Percentiles rank a stretch among this genome's conserved stretches.
Conservation (phyloP, 2,113 vertebrate species). For the Scytalopus superciliaris region DNA sequence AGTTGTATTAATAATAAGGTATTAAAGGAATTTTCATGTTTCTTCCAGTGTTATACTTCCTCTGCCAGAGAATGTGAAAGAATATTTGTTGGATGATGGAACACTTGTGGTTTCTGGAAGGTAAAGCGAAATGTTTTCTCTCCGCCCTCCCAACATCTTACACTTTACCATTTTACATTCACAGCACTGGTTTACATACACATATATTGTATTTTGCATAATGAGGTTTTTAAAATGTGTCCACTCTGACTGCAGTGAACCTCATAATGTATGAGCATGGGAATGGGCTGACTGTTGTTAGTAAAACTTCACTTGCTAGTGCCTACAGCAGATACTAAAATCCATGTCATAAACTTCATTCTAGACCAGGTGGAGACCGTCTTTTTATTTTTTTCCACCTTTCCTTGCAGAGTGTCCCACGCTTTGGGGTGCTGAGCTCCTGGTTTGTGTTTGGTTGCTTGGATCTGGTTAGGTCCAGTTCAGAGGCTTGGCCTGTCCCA, state of each 20-base stretch:
- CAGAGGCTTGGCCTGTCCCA: background rate
- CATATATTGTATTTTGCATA: background rate
- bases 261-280: background rate
- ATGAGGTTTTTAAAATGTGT: background rate
- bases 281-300: background rate
- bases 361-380: background rate
- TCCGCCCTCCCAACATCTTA: background rate
- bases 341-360: background rate
- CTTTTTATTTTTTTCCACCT: background rate
- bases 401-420: background rate
- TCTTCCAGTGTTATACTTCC: slow-evolving; percentile 85
- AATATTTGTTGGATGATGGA: slow-evolving; percentile 96
- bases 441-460: background rate
- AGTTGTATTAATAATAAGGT: background rate
- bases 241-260: background rate
- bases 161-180: background rate
- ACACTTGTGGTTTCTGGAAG: slow-evolving; percentile 95
- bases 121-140: slow-evolving; percentile 61
- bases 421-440: background rate
- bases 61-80: slow-evolving; percentile 95
- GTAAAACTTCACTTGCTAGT: background rate
- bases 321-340: background rate
- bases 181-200: background rate
- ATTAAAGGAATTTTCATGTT: background rate
- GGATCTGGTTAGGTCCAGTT: background rate